Percentiles rank a stretch among this genome's conserved stretches.
Conservation (phyloP, 2,888 invertebrate genomes). For the Criorhina ranunculi region DNA sequence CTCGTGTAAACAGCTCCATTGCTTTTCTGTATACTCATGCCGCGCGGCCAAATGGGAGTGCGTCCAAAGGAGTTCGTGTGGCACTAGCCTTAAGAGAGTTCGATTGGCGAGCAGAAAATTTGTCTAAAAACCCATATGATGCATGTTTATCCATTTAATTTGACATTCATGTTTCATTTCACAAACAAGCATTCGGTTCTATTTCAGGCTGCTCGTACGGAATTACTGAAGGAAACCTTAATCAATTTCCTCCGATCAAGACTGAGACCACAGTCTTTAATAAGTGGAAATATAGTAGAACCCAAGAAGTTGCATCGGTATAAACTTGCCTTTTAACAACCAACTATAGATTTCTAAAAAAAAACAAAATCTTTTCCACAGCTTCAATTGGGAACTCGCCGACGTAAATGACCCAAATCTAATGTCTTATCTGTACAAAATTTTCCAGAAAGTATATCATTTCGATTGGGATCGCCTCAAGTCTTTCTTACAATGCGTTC, state of each 20-base stretch:
- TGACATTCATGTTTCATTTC: no score
- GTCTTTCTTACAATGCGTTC: constrained; percentile 29
- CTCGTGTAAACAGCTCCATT: no score
- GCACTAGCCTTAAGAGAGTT: no score
- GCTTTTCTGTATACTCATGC: no score
- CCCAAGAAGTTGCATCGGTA: constrained; percentile 18
- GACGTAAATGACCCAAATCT: constrained; percentile 20
- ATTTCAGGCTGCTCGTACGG: constrained; percentile 21
- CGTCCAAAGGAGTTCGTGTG: no score
- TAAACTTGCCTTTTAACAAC: background rate
- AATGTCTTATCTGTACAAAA: constrained; percentile 35
- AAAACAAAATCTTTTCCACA: background rate
- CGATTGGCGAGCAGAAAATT: no score
- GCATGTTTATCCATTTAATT: no score
- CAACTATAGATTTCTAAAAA: background rate
- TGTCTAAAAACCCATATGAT: no score
- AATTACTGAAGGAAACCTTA: constrained; percentile 25
- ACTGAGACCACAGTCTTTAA: constrained; percentile 14
- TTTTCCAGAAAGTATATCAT: constrained; percentile 31
- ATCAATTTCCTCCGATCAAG: constrained; percentile 21
- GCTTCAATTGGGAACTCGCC: constrained; percentile 22
- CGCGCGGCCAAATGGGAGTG: no score
- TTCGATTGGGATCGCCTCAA: constrained; percentile 32
- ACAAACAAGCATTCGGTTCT: background rate
- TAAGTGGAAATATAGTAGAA: background rate